A percentile compares a stretch with the other conserved stretches of the same genome.
These are phyloP conservation scores for Bilobella aurantiaca DNA, from an alignment of 1,140 invertebrate species.

Conservation along the genomic window DNA sequence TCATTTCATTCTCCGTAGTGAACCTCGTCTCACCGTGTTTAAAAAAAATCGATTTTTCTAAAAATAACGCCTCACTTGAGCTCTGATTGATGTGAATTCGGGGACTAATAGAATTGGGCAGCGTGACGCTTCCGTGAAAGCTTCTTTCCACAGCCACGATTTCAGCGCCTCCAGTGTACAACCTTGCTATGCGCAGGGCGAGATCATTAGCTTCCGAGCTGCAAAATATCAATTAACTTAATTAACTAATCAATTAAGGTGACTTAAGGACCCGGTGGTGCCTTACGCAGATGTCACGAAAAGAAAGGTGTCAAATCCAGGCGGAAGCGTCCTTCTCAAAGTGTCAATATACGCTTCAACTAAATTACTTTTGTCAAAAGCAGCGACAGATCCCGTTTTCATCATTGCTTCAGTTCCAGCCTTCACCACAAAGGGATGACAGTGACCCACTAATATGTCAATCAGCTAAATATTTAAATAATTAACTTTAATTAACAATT, in stretches of 20 bases:
- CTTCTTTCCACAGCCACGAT: conserved; percentile 51
- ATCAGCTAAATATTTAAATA: conserved; percentile 5
- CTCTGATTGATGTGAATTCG: conserved; percentile 44
- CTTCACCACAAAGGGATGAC: conserved; percentile 48
- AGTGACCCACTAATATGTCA: conserved; percentile 47
- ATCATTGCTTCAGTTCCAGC: conserved; percentile 46
- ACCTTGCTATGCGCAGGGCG: conserved; percentile 48
- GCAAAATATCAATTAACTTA: background rate
- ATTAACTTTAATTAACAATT: conserved; percentile 2
- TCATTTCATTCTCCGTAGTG: no score
- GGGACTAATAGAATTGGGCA: conserved; percentile 49
- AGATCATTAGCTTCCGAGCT: conserved; percentile 53
- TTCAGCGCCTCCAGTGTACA: conserved; percentile 48
- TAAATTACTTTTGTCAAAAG: conserved; percentile 42
- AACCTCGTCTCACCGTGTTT: no score
- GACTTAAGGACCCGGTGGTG: background rate
- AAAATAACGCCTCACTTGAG: no score
- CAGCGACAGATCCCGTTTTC: conserved; percentile 20
- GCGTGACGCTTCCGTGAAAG: conserved; percentile 52
- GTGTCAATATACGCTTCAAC: conserved; percentile 47
- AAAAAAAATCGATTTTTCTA: no score
- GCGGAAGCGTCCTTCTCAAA: conserved; percentile 46
- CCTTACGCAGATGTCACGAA: conserved; percentile 54
- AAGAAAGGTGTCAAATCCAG: conserved; percentile 46
- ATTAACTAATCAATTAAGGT: background rate